Conservation (phyloP, 2,888 invertebrate species). For the Anagyrus pseudococci region DNA sequence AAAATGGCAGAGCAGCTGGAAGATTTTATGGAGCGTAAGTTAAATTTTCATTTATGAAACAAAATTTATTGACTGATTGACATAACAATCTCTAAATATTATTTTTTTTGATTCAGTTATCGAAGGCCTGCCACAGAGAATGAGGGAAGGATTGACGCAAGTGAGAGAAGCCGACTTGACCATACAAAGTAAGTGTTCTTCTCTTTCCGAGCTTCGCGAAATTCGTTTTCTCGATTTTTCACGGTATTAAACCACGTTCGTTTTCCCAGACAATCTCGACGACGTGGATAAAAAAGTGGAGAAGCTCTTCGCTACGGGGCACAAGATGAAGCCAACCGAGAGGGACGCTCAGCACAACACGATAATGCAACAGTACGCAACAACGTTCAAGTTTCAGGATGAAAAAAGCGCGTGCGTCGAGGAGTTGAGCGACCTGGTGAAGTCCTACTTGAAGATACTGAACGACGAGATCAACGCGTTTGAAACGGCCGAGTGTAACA, state of each 20-base stretch:
- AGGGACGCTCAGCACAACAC: conserved; percentile 84
- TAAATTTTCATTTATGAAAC: no score
- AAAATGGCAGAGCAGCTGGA: no score
- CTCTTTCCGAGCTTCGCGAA: no score
- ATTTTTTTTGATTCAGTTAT: no score
- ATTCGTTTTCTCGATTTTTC: no score
- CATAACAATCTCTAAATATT: no score
- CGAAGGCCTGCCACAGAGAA: conserved; percentile 96
- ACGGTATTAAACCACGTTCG: no score
- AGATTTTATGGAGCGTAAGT: conserved; percentile 98
- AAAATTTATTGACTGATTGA: no score
- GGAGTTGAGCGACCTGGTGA: conserved; percentile 93
- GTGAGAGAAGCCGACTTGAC: conserved; percentile 98
- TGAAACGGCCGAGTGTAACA: conserved; percentile 98
- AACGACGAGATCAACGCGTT: conserved; percentile 94
- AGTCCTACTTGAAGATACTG: conserved; percentile 87
- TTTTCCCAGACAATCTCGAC: conserved; percentile 81
- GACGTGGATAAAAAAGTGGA: conserved; percentile 89
- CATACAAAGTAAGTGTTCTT: conserved; percentile 86
- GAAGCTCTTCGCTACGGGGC: conserved; percentile 84
- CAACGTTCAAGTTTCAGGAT: conserved; percentile 92
- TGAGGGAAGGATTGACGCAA: conserved; percentile 95
- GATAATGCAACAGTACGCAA: conserved; percentile 87
- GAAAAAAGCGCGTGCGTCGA: conserved; percentile 95
- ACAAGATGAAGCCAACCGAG: conserved; percentile 75